Evolutionary conservation across 1,140 invertebrate species (phyloP).

Genomic region (Leptopilina boulardi): DNA sequence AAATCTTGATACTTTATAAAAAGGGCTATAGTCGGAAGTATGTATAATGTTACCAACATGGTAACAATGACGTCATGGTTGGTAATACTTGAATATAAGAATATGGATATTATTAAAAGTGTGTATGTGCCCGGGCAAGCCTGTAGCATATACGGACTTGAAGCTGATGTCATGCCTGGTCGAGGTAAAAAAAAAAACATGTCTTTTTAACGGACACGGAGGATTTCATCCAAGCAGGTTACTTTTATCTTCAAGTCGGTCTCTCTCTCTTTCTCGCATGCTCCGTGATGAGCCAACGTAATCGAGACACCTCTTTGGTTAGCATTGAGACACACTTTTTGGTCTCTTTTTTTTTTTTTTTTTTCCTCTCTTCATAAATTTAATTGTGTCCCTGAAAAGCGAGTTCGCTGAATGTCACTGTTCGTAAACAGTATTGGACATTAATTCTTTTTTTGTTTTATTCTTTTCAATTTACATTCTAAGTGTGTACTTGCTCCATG

Average conservation of each 20-base stretch:
- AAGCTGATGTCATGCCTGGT: slow-evolving; percentile 36
- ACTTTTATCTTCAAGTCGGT: slow-evolving; percentile 29
- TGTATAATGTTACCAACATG: not conserved
- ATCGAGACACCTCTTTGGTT: slow-evolving; percentile 24
- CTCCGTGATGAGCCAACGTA: slow-evolving; percentile 2
- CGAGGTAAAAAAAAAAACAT: slow-evolving; percentile 36
- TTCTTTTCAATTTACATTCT: not conserved
- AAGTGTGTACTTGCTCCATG: not conserved
- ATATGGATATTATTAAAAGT: slow-evolving; percentile 10
- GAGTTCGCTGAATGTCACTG: slow-evolving; percentile 20
- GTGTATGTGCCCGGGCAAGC: not conserved
- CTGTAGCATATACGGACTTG: slow-evolving; percentile 1
- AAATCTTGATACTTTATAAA: not conserved
- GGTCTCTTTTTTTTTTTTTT: slow-evolving; percentile 9
- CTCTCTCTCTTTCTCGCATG: slow-evolving; percentile 23
- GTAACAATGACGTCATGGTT: slow-evolving; percentile 9
- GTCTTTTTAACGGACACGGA: slow-evolving; percentile 30
- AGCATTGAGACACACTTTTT: slow-evolving; percentile 24
- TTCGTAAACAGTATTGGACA: not conserved
- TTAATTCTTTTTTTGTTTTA: not conserved
- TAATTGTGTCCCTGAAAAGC: slow-evolving; percentile 32
- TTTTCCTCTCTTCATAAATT: slow-evolving; percentile 18
- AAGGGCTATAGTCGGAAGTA: slow-evolving; percentile 12
- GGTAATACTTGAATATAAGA: not conserved
- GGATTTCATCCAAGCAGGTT: slow-evolving; percentile 31